Conservation (phyloP, 2,888 invertebrate genomes). For the Acleris cristana region DNA sequence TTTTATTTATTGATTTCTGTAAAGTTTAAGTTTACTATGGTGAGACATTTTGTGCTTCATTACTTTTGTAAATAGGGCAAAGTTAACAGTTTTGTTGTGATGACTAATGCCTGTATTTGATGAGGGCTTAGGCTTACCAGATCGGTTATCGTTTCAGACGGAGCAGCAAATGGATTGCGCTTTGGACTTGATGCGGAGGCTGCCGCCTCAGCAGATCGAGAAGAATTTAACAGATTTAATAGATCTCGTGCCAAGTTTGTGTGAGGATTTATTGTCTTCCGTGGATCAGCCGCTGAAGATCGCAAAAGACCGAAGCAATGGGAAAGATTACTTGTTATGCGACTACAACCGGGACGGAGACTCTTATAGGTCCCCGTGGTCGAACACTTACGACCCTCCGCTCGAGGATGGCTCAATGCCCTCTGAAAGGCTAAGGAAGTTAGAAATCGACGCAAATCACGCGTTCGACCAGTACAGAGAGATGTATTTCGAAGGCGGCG, state of each 20-base stretch:
- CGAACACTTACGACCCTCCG: slow-evolving; percentile 98
- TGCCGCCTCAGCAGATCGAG: slow-evolving; percentile 99
- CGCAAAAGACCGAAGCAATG: slow-evolving; percentile 96
- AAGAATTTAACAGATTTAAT: slow-evolving; percentile 99
- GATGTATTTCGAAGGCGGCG: slow-evolving; percentile 99
- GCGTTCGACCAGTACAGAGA: slow-evolving; percentile 99
- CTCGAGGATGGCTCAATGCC: slow-evolving; percentile 99
- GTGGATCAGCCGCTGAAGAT: slow-evolving; percentile 99
- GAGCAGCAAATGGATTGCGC: slow-evolving; percentile 99
- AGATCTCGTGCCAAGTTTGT: slow-evolving; percentile 96
- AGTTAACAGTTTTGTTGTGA: slow-evolving; percentile 61
- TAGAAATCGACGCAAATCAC: slow-evolving; percentile 99
- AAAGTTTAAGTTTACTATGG: slow-evolving; percentile 53
- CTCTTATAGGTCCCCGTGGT: slow-evolving; percentile 99
- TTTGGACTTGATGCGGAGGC: slow-evolving; percentile 98
- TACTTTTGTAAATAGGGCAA: slow-evolving; percentile 14
- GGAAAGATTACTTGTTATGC: slow-evolving; percentile 98
- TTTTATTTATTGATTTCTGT: slow-evolving; percentile 42
- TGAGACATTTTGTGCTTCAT: slow-evolving; percentile 44
- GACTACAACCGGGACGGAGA: slow-evolving; percentile 99
- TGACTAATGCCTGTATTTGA: slow-evolving; percentile 74
- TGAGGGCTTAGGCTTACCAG: slow-evolving; percentile 44
- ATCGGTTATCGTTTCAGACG: slow-evolving; percentile 84
- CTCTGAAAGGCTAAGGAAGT: slow-evolving; percentile 95
- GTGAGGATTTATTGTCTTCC: slow-evolving; percentile 97